Evolutionary conservation across 1,140 invertebrate species (phyloP), one percentile per base, ranked within the genome.

Genomic region (Drosophila rhopaloa): DNA sequence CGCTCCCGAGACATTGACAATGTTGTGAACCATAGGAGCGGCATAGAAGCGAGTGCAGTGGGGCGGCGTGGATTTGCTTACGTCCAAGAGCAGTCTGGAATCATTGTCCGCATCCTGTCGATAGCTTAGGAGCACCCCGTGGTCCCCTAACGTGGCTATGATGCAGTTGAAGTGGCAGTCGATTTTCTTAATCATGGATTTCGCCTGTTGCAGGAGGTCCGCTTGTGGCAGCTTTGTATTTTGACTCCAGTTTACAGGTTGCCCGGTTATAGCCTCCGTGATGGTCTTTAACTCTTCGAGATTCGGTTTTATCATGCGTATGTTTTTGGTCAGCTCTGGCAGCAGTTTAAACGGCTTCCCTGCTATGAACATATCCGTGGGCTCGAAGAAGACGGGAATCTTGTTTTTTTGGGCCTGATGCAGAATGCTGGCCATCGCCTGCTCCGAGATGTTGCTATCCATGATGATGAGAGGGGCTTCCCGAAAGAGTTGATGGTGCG

Each of bases 381-480:
- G 95, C 82, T 96, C 95, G 91, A 94, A 96, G 92, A 95, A 95
- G 2, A 95, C 95, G 90, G 97, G 96, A 81, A 96, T 94, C 37
- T 94, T 85, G 35, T 94, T 86, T 54, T 93, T 77, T 5, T 92
- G 61, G 38, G 96, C 96, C 6, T 96, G 79, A 57, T 95, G 86
- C 47, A 97, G 88, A 11, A 95, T 92, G 60, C 93, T 93, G 48
- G 94, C 91, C 85, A 98, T 95, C 1, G 96, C 95, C 29, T 94
- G 91, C 47, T 94, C 55, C 11, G 96, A 94, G 48, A 96, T 92
- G 93, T 98, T 98, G 24, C 95, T 97, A 93, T 98, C 97, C 24
- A 98, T 92, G 43, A 97, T 92, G 29, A 98, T 94, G 10, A 98
- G 83, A 5, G 96, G 94, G 1, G 96, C 94, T 16, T 93, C 89